phyloP scores from a whole-genome alignment of 2,113 vertebrate species.

The Catharus bicknelli region DNA sequence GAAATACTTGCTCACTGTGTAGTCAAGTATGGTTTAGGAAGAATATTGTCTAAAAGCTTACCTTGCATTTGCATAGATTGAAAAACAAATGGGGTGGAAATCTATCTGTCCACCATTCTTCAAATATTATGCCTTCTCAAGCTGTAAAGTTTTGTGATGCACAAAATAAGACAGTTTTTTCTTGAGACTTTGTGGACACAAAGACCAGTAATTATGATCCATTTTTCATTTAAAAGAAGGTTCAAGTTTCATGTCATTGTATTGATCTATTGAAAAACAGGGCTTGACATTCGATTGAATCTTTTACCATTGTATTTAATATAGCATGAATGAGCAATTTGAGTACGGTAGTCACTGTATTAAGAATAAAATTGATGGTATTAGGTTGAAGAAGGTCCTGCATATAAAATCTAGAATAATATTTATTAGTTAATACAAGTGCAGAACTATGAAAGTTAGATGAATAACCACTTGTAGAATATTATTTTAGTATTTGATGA shows the following conservation, averaged over 20 bases:
- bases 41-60: not conserved
- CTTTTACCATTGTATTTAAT: not conserved
- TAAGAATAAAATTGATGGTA: not conserved
- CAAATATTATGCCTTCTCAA: not conserved
- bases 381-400: not conserved
- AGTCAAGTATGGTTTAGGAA: not conserved
- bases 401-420: not conserved
- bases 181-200: not conserved
- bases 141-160: not conserved
- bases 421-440: not conserved
- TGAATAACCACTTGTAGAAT: not conserved
- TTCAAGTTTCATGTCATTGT: not conserved
- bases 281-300: not conserved
- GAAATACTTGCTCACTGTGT: not conserved
- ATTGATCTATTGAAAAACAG: not conserved
- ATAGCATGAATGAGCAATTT: not conserved
- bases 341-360: not conserved
- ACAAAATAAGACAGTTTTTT: accelerated
- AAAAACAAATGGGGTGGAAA: not conserved
- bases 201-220: not conserved
- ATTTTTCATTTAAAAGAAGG: not conserved
- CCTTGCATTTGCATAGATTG: not conserved
- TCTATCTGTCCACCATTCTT: not conserved
- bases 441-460: not conserved
- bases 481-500: not conserved